Base-by-base conservation (phyloP, 2,113 vertebrate genomes). In the Podocnemis expansa region DNA sequence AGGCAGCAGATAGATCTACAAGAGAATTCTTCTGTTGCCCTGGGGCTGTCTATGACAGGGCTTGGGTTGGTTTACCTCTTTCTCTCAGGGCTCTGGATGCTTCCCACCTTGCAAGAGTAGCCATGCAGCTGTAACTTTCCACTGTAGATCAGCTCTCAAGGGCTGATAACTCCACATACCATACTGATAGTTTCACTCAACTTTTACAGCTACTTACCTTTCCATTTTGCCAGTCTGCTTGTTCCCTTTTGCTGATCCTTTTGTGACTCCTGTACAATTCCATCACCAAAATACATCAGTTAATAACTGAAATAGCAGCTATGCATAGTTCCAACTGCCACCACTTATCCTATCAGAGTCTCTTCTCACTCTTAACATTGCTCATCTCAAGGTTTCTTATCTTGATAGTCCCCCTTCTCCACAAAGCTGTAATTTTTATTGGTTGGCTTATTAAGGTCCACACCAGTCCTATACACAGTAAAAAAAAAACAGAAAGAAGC, bases 251-350 rank as follows among this genome's bases (percentile, higher is more conserved):
- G 38, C 38, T 14, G 22, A 25, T 22, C 38, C 67, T 82, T 78
- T 25, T 67, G 29, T 45, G 45, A 78, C 54, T 31, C 78, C 67
- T 60, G 51, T 27, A 41, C 56, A 38, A 80, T 27, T 54, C 5
- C 0, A 45, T 24, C 21, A n/a, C 9, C 43, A 54, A 16, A 16
- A 73, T 2, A 1, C 24, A 79, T 11, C 34, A 78, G 12, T 55
- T 19, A 70, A 52, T 2, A 58, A 29, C 75, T 27, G 22, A 70
- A 79, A 63, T 27, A 85, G 80, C 34, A 49, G 34, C 16, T n/a
- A 6, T 4, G 9, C 47, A 6, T 4, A 0, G 0, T 1, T 11
- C 29, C 47, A 93, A 81, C 73, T 3, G 17, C 10, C 12, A 56
- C 4, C 10, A 41, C 9, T 63, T 34, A 24, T 41, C 54, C 38